Percentiles rank a stretch among this genome's conserved stretches.
Conservation (phyloP, 53 echinoderm and acorn worm species). For the Patiria pectinifera region DNA sequence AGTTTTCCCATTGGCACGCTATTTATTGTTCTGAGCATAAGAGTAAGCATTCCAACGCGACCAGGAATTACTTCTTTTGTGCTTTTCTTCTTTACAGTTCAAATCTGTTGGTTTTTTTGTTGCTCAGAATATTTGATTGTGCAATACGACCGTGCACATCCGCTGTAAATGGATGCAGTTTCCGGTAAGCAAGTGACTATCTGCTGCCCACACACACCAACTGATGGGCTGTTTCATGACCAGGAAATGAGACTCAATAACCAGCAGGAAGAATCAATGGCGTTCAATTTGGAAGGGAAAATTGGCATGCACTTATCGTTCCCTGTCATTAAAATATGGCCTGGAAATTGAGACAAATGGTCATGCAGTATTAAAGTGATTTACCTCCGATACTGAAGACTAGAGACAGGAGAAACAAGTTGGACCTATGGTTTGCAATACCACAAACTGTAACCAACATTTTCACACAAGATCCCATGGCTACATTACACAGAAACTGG, state of each 20-base stretch:
- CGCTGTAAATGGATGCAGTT: slow-evolving; percentile 26
- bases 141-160: neutral
- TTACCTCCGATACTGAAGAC: no score
- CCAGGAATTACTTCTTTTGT: neutral
- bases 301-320: slow-evolving; percentile 1
- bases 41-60: no score
- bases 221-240: neutral
- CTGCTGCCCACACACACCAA: neutral
- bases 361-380: no score
- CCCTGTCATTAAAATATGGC: neutral
- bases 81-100: neutral
- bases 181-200: slow-evolving; percentile 12
- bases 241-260: slow-evolving; percentile 33
- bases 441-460: no score
- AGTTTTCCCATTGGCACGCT: no score
- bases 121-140: neutral
- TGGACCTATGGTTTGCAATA: no score
- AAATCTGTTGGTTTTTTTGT: neutral
- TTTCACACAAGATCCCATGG: no score
- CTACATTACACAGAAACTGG: no score
- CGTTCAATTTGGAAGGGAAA: neutral
- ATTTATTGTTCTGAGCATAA: no score
- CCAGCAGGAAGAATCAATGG: neutral
- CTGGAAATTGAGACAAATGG: neutral
- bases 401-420: no score